Base-by-base conservation (phyloP, 2,888 invertebrate genomes). In the Prenolepis imparis region DNA sequence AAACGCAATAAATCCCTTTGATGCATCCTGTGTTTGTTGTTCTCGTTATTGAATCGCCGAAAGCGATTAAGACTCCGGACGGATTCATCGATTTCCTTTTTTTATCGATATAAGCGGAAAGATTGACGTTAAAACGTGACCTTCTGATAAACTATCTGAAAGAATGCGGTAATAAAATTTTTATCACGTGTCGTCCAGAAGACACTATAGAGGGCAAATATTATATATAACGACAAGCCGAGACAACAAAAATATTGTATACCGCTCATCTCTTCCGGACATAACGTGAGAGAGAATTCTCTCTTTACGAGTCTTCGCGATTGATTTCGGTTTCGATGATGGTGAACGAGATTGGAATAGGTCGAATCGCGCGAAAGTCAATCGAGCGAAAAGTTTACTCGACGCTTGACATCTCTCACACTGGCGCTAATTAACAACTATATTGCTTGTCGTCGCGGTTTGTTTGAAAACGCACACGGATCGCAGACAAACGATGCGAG, bases 1-100 rank as follows among this genome's bases (percentile, higher is more conserved):
- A 80, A 80, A 80, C 44, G 72, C 78, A 72, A 80, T 80, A 80
- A 80, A 80, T 80, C 78, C 44, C 78, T 80, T 72, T 80, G 70
- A 80, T 36, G 78, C 59, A 72, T 72, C 59, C 70, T 8, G 21
- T 59, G 72, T 44, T 72, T 44, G 78, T 80, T 80, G 72, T 72
- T 80, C 57, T 59, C 24, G 72, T 72, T 80, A 72, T 72, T 59
- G 72, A 44, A 80, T 80, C 32, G 68, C 32, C 70, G 21, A 78
- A 57, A 78, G 57, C 41, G 78, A 80, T 80, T 72, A 80, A 80
- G 78, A 80, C 21, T 18, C 32, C n/a, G 12, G 1, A 44, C 15
- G 5, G 6, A 52, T 63, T 21, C 24, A 80, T 72, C 32, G 18
- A 72, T 80, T 36, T 59, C 59, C n/a, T 72, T 59, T 72, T 59